Evolutionary conservation across 2,797 vertebrate genomes (phyloP).

Genomic region (Natrix natrix): DNA sequence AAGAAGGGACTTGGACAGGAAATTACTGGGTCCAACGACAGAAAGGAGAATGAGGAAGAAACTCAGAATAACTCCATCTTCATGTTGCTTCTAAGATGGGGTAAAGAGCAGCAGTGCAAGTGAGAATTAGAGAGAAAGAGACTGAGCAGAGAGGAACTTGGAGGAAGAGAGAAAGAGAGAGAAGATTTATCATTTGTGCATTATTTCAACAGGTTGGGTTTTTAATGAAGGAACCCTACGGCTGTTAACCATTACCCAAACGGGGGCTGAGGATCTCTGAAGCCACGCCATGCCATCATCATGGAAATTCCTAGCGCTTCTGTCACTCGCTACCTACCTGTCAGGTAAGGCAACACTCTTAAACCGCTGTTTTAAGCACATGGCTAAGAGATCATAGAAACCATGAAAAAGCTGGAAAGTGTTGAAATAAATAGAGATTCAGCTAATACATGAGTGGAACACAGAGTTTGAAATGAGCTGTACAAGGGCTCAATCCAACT

Average conservation of each 20-base stretch:
- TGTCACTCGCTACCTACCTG: conserved; percentile 86
- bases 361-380: not conserved
- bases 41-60: not conserved
- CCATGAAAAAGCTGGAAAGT: not conserved
- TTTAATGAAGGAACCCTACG: conserved; percentile 85
- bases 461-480: not conserved
- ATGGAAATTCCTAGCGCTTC: conserved; percentile 89
- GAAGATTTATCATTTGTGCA: conserved; percentile 26
- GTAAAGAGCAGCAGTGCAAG: not conserved
- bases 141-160: conserved; percentile 40
- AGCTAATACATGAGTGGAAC: not conserved
- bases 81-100: not conserved
- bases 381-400: conserved; percentile 20
- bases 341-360: conserved; percentile 81
- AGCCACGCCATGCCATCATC: conserved; percentile 86
- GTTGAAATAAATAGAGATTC: not conserved
- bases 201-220: conserved; percentile 76
- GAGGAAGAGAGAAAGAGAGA: not conserved
- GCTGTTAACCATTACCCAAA: conserved; percentile 73
- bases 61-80: not conserved
- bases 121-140: not conserved
- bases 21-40: not conserved
- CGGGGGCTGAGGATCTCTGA: conserved; percentile 71
- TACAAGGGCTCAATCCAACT: not conserved
- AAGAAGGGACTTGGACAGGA: not conserved